Percentiles rank a stretch among this genome's conserved stretches.
These are phyloP conservation scores for Macropis europaea DNA, from an alignment of 2,888 invertebrate genomes.

Conservation along the genomic window DNA sequence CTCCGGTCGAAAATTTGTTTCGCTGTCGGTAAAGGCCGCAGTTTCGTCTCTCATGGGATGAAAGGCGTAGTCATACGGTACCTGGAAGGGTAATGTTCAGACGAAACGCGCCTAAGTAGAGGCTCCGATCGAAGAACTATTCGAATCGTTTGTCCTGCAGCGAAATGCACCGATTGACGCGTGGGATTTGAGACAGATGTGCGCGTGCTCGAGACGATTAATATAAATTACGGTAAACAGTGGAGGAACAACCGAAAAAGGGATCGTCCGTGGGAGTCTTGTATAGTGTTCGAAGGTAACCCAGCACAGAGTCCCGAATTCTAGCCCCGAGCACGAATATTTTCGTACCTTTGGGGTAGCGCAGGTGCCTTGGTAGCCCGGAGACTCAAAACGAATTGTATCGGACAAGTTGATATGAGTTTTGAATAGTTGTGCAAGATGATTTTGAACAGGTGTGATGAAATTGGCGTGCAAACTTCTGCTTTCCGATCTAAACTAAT, in stretches of 20 bases:
- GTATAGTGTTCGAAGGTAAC: constrained; percentile 48
- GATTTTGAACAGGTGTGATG: too few species aligned
- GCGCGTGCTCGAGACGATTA: constrained; percentile 71
- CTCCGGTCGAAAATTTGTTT: background rate
- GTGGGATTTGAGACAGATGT: constrained; percentile 76
- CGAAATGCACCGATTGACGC: constrained; percentile 70
- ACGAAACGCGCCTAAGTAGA: constrained; percentile 45
- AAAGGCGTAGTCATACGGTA: constrained; percentile 9
- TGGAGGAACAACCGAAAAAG: constrained; percentile 49
- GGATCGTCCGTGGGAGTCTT: constrained; percentile 54
- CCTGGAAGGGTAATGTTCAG: constrained; percentile 37
- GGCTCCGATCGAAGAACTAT: constrained; percentile 58
- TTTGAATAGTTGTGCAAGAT: too few species aligned
- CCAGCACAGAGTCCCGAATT: constrained; percentile 27
- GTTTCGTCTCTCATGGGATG: constrained; percentile 1
- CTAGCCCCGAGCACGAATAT: constrained; percentile 56
- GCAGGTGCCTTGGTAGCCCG: too few species aligned
- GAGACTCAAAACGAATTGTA: too few species aligned
- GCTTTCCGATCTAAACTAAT: too few species aligned
- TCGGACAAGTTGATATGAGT: too few species aligned
- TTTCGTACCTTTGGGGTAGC: too few species aligned
- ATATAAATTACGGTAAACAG: constrained; percentile 70
- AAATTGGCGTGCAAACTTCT: too few species aligned
- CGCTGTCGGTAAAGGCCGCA: background rate
- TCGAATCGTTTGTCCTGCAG: constrained; percentile 67